Base-by-base conservation (phyloP, 2,888 invertebrate genomes). In the Bembecia ichneumoniformis region DNA sequence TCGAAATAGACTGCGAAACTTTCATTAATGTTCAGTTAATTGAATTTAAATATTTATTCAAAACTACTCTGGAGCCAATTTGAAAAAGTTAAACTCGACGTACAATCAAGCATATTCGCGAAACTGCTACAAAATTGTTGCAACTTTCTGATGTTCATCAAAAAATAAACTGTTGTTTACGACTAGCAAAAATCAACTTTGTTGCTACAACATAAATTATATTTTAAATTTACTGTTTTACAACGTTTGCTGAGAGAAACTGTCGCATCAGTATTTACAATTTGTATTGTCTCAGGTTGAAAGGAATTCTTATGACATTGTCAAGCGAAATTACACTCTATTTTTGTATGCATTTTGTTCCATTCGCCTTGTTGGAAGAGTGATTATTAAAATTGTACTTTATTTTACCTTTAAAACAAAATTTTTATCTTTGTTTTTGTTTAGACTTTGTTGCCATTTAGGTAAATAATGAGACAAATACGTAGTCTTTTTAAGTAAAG, bases 231-330 rank as follows among this genome's bases (percentile, higher is more conserved):
- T 15, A 48, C 9, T 13, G 50, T 47, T 54, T 61, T 56, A 57
- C 13, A 40, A 28, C 20, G 40, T 40, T 40, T n/a, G 13, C 40
- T 3, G 48, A 54, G 55, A 54, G 55, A 56, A 61, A 51, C 50
- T 43, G 58, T 53, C 58, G 49, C 57, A 66, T 63, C 53, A 52
- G 63, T 65, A 64, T 62, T 68, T 66, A 68, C 71, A 66, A 66
- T 68, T 66, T 72, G 63, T 70, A 66, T 64, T 74, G 68, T 74
- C n/a, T n/a, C 66, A 62, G 68, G 62, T 59, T 51, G 60, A 57
- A 62, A 50, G 50, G 58, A 59, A 56, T 62, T 62, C 50, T 62
- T 55, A 48, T 50, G 50, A 46, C 20, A 43, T 43, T 48, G 53
- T 13, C 40, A 48, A 47, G 52, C 43, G 35, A 63, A 51, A 60